Evolutionary conservation across 1,140 invertebrate species (phyloP).

Genomic region (Tetranychus cinnabarinus): DNA sequence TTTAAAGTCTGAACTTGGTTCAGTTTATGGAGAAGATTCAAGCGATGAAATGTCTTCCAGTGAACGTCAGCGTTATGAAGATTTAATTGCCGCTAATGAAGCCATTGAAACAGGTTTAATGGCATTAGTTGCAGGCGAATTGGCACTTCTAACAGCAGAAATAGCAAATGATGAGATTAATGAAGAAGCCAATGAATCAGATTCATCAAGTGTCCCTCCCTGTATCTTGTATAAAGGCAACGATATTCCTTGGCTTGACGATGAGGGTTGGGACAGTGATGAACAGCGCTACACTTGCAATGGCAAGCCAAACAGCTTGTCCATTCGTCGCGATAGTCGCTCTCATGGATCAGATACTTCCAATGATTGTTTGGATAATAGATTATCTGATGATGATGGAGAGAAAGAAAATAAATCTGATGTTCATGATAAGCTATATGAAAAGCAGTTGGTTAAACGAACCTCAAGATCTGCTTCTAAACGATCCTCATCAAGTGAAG

Average conservation of each 20-base stretch:
- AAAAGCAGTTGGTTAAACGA: no score
- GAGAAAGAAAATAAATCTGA: no score
- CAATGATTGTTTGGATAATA: no score
- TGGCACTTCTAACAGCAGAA: neutral
- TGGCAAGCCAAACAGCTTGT: neutral
- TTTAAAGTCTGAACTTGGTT: neutral
- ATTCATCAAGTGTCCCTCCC: neutral
- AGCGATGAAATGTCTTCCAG: neutral
- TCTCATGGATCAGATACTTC: no score
- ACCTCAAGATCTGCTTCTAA: no score
- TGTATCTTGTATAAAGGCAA: neutral
- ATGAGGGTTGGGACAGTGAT: neutral
- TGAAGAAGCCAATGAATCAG: neutral
- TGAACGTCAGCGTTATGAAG: neutral
- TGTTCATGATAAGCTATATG: no score
- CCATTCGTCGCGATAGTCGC: neutral
- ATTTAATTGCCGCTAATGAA: neutral
- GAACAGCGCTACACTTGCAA: neutral
- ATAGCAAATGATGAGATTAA: neutral
- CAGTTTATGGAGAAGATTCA: neutral
- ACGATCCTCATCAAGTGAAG: neutral
- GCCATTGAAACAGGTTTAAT: constrained; percentile 1
- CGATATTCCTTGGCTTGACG: neutral
- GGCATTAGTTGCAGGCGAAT: neutral
- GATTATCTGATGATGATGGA: no score